These are phyloP conservation scores for Malacoraja senta DNA, from an alignment of 2,797 vertebrate species.

Conservation along the genomic window DNA sequence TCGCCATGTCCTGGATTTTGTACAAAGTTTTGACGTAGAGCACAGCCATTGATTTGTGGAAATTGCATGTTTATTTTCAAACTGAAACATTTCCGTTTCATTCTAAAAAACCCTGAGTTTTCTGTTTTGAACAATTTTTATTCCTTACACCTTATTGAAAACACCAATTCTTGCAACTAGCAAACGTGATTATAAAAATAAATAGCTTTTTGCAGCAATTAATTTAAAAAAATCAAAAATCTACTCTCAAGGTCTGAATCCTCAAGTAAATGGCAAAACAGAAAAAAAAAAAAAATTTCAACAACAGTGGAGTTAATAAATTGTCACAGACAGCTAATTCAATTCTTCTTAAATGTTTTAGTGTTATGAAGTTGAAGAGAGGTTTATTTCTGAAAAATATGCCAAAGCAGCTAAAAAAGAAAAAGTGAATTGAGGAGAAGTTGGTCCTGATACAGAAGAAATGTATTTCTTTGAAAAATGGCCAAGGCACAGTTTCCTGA, in stretches of 20 bases:
- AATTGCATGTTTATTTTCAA: slow-evolving; percentile 34
- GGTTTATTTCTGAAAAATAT: neutral
- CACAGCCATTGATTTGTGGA: slow-evolving; percentile 1
- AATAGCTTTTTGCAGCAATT: neutral
- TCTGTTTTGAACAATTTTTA: slow-evolving; percentile 11
- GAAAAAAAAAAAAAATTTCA: neutral
- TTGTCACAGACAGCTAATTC: neutral
- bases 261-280: neutral
- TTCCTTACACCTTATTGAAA: neutral
- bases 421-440: neutral
- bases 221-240: neutral
- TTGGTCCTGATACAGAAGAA: neutral
- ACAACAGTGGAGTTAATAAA: neutral
- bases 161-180: neutral
- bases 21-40: slow-evolving; percentile 14
- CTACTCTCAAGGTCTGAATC: neutral
- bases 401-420: neutral
- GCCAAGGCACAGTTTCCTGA: neutral
- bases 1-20: slow-evolving; percentile 32
- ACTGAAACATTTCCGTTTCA: slow-evolving; percentile 4
- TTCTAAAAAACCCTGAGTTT: neutral
- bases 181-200: neutral
- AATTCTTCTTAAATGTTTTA: neutral
- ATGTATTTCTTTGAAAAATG: slow-evolving; percentile 17
- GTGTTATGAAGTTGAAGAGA: neutral